Evolutionary conservation across 2,888 invertebrate genomes (phyloP), one percentile per base, ranked within the genome.

Genomic region (Cylindroiulus punctatus): DNA sequence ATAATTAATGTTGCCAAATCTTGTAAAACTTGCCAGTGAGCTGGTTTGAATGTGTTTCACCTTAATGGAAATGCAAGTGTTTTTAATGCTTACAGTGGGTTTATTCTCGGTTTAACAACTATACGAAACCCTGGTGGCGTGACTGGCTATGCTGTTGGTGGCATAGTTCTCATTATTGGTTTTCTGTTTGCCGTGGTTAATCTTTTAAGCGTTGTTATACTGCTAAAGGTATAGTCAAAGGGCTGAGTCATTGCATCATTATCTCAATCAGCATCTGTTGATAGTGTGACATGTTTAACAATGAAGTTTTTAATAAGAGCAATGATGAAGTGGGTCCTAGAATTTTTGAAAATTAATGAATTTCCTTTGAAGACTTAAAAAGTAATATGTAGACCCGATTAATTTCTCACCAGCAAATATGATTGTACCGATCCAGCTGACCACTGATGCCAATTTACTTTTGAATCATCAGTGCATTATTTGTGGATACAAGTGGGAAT

Each of bases 141-240:
- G 22, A 90, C 92, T 88, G 93, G 93, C 88, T 93, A 95, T 12
- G 93, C 95, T 81, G 93, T 94, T 22, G 98, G 97, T 7, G 93
- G 97, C 86, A 92, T 98, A 88, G 93, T 96, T 87, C 92, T 97
- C 87, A 89, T 95, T 86, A 93, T 97, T 89, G 96, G 97, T 52
- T 91, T 94, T 88, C 94, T 95, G 83, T 97, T 96, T 92, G 93
- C 94, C 88, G 92, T 93, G 40, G 94, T 95, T 87, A 95, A 96
- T 52, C 93, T 93, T 81, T 94, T 94, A 86, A 96, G 96, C 91
- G 92, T 97, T 88, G 93, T 97, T 91, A 93, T 97, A 89, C 94
- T 98, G 89, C 94, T 96, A 83, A 97, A 97, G 95, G 97, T 97
- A 93, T 85, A 83, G 57, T 76, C 30, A 8, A 26, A 76, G 14